Evolutionary conservation across 2,888 invertebrate genomes (phyloP), one percentile per base, ranked within the genome.

Genomic region (Vannuccia rotundouncinata): DNA sequence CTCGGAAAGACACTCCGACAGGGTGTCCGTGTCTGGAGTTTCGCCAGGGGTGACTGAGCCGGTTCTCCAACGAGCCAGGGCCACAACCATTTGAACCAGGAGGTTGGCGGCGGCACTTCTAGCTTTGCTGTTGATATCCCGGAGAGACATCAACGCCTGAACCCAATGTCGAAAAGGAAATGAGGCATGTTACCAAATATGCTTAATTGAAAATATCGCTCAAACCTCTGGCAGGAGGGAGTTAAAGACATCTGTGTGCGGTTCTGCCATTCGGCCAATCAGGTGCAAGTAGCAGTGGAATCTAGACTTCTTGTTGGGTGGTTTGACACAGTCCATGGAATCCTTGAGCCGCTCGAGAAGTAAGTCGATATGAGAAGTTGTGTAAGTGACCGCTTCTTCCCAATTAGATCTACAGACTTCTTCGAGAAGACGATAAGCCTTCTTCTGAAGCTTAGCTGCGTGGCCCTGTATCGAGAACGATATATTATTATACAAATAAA

Each of bases 221-320:
- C n/a, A n/a, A n/a, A 66, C 66, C 66, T 66, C 66, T 5, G 66
- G 66, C 66, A 66, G 66, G 10, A 66, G 22, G 22, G 5, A 66
- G 66, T 66, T 66, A 27, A 66, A 66, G 17, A 66, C 10, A 5
- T 66, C 66, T 22, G 66, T 5, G 25, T 66, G 66, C 17, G 66
- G 66, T 27, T 66, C 66, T 66, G 13, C 2, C 66, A 66, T 66
- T 66, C 66, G 10, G 22, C 66, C 66, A 66, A 66, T 66, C 17
- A 66, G 66, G 22, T n/a, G 66, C 10, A 66, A 27, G 25, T 66
- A 66, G 66, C 66, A 66, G 66, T 66, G 66, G 66, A 66, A 66
- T 22, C 66, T 5, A 27, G 66, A 17, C 22, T 66, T 66, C 22
- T 66, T 66, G 22, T 66, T 66, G 66, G 66, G 66, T 22, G 66